Evolutionary conservation across 2,888 invertebrate genomes (phyloP), one percentile per base, ranked within the genome.

Genomic region (Argyresthia albistria): DNA sequence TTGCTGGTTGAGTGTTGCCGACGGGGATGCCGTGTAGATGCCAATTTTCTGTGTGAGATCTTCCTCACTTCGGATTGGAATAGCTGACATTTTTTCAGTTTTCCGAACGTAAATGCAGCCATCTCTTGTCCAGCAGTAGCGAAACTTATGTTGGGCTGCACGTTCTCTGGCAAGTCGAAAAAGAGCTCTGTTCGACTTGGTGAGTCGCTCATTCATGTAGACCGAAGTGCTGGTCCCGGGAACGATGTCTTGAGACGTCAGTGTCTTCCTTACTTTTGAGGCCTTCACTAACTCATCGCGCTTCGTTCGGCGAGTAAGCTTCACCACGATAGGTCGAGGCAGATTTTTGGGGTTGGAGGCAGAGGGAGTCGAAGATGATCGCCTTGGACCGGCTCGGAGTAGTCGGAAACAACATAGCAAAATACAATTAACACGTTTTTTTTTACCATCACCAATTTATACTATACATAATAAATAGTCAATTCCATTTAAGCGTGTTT

Each of bases 191-290:
- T 52, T 52, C 15, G 7, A 16, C 14, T 46, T 45, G 4, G 52
- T 52, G 39, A 52, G 52, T 35, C 52, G 14, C 35, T 51, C 51
- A 35, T 51, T 51, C 11, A 50, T 11, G 12, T 35, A 50, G n/a
- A 50, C 16, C 25, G 11, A 42, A 16, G 10, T 9, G 9, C 6
- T 16, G 7, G 46, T 8, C 8, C 46, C 25, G 11, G 9, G 4
- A 9, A 25, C 25, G 10, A 46, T 46, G 25, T 25, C 46, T 35
- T 16, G 9, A 6, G 46, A 46, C 9, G 9, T 35, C 46, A 46
- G 46, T 9, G 8, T 25, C 10, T 12, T 11, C 12, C 46, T 46
- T 15, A 7, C 8, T 46, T 46, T 46, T 8, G 46, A 10, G 8
- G 46, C 46, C 46, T 46, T 46, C 16, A 46, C 16, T 10, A 25